These are phyloP conservation scores for Unio pictorum DNA, from an alignment of 2,888 invertebrate species.

Conservation along the genomic window DNA sequence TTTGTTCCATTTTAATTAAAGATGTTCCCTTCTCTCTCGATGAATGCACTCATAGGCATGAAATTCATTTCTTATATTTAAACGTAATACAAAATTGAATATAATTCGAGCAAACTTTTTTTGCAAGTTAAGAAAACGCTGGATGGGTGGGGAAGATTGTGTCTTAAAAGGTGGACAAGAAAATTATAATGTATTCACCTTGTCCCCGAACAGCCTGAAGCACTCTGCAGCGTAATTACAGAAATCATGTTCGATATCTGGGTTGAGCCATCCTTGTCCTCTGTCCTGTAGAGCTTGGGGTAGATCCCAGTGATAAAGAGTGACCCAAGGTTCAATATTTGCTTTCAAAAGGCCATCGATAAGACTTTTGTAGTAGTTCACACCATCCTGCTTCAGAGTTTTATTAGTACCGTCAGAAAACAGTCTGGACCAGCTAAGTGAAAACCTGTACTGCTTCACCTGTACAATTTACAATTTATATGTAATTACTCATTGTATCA, in stretches of 20 bases:
- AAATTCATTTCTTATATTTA: no score
- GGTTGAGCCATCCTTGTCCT: constrained; percentile 66
- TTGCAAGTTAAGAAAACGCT: no score
- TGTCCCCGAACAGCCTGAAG: neutral
- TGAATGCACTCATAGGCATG: no score
- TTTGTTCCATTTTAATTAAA: no score
- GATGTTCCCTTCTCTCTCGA: no score
- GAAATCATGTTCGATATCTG: constrained; percentile 9
- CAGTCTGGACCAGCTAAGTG: constrained; percentile 81
- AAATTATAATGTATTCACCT: no score
- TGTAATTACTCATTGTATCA: no score
- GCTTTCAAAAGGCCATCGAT: constrained; percentile 79
- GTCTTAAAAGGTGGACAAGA: no score
- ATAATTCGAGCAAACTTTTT: no score
- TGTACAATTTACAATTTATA: neutral
- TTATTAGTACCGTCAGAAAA: constrained; percentile 76
- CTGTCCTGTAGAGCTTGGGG: constrained; percentile 67
- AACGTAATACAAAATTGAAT: no score
- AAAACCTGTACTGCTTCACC: constrained; percentile 64
- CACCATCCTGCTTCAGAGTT: constrained; percentile 78
- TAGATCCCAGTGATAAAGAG: constrained; percentile 73
- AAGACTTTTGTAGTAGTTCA: constrained; percentile 83
- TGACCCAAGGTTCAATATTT: constrained; percentile 75
- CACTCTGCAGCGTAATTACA: constrained; percentile 7
- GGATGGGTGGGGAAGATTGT: no score